Base-by-base conservation (phyloP, 92 coral and sea anemone species). In the Pocillopora meandrina region DNA sequence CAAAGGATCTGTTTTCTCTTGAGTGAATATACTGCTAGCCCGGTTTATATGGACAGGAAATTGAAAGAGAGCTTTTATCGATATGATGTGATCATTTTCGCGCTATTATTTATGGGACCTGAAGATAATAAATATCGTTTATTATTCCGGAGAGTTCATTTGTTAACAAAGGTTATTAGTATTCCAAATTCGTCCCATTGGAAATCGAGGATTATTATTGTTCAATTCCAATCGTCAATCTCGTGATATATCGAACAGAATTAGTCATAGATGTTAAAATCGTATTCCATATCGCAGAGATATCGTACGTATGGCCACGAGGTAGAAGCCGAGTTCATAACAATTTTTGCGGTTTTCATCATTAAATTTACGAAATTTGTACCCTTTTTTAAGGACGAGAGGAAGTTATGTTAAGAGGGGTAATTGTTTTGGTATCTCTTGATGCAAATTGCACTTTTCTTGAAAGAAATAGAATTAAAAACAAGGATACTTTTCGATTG, bases 131-230 rank as follows among this genome's bases (percentile, higher is more conserved):
- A 86, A 75, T 86, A 90, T 86, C 91, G 82, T 87, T 90, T 78
- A 90, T 85, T 88, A 90, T 84, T 79, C 84, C 87, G 76, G 52
- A 85, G 91, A 91, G 88, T 82, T 86, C 88, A 92, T 92, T 94
- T 88, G 85, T 88, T 79, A 94, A 88, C 82, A 93, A 94, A 93
- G 87, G 90, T 94, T 90, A 92, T 94, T 92, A 91, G 91, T 78
- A 61, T 68, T 86, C 85, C 71, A 42, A 63, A 86, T 91, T 92
- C 90, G 68, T 69, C 74, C 58, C 69, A 33, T 71, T 71, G 13
- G 77, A 56, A 81, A 71, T 31, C 76, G 57, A 34, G 77, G 69
- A 58, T 14, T 81, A 59, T 81, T 55, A 87, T 87, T 81, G 90
- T 87, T 87, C 82, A 73, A 71, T 74, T 61, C 57, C 72, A 78